Base-by-base conservation (phyloP, 2,113 vertebrate genomes). In the Xyliphius kryptos region DNA sequence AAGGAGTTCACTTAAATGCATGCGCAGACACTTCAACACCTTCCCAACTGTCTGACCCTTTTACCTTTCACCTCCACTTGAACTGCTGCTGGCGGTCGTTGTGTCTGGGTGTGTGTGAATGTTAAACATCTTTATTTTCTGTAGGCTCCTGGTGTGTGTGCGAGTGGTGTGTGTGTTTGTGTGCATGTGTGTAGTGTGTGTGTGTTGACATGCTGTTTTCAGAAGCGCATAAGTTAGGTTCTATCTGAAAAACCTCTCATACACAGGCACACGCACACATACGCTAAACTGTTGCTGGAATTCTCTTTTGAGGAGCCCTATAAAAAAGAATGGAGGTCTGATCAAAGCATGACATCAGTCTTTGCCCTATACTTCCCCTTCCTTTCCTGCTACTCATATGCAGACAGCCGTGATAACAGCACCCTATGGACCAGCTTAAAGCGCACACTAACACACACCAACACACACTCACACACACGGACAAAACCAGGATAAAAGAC, bases 41-140 rank as follows among this genome's bases (percentile, higher is more conserved):
- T 87, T n/a, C 83, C 63, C 80, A 83, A 88, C 88, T 88, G 85
- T 81, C 82, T 79, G 88, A 88, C 90, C 91, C 87, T 84, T 87
- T 89, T 81, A 89, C 90, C 89, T 89, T 90, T 91, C 75, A 91
- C 91, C 91, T 92, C 83, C 77, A 77, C 78, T 80, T 92, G 91
- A 92, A 92, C 91, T 89, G 61, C 61, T 72, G 50, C 0, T 38
- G 46, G 63, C 54, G 5, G 3, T 53, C 2, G 13, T 20, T 17
- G 15, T 48, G 36, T 41, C 16, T 56, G 15, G 38, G 36, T 56
- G 16, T 32, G 74, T 69, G 67, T 66, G 22, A 55, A 6, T 3
- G 15, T 17, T 20, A 13, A 17, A 54, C 14, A n/a, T 53, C 22
- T 13, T 40, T 13, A 32, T 14, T 10, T 47, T n/a, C n/a, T 16